These are phyloP conservation scores for Microtus obscurus DNA, from an alignment of 2,797 vertebrate genomes.

Conservation along the genomic window DNA sequence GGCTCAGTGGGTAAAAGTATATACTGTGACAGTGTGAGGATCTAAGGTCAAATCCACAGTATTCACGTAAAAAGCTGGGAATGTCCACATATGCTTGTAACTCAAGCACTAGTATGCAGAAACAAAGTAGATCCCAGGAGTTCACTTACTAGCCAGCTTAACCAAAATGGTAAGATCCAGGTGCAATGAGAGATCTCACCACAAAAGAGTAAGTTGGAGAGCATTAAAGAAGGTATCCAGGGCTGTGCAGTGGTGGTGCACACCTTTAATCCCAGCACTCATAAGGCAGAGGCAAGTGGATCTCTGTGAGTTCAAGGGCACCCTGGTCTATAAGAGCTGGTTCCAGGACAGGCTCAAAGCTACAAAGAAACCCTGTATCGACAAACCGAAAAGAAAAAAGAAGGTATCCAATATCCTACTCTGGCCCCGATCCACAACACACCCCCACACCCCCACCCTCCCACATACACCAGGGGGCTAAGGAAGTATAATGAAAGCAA, in stretches of 20 bases:
- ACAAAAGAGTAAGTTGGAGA: neutral
- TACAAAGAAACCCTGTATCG: too few species aligned
- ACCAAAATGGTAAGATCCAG: neutral
- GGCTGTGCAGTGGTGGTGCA: too few species aligned
- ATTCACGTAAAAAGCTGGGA: neutral
- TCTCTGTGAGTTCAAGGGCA: too few species aligned
- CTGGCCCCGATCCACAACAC: neutral
- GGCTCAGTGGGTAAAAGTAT: neutral
- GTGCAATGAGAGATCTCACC: neutral
- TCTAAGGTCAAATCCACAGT: neutral
- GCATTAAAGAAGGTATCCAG: neutral
- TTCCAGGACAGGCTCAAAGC: too few species aligned
- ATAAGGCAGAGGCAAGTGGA: too few species aligned
- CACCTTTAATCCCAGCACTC: too few species aligned
- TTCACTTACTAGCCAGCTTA: neutral
- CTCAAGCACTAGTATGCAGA: neutral
- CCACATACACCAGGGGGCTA: neutral
- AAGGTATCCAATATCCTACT: neutral
- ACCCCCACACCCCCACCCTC: neutral
- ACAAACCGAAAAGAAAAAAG: too few species aligned
- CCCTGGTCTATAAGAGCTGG: too few species aligned
- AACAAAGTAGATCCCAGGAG: neutral
- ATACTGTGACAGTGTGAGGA: neutral
- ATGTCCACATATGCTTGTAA: neutral
- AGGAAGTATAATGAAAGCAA: neutral